phyloP scores from a whole-genome alignment of 2,797 vertebrate species.

The Bryconaethiops microstoma region DNA sequence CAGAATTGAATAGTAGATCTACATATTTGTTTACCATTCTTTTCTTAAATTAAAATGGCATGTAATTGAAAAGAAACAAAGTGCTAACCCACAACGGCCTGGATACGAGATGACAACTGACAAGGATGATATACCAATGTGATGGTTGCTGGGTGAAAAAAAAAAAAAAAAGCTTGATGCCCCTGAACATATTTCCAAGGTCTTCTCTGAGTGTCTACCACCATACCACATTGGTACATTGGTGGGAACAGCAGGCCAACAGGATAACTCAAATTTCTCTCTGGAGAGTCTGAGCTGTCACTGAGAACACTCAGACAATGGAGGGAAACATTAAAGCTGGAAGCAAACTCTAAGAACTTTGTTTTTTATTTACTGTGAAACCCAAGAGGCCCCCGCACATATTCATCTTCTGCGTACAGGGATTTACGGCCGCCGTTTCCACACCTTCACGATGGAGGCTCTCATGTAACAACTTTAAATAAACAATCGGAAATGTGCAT shows the following conservation, averaged over 20 bases:
- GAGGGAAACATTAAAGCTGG: constrained; percentile 64
- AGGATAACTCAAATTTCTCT: constrained; percentile 67
- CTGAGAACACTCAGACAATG: constrained; percentile 64
- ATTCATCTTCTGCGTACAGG: neutral
- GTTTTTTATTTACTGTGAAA: constrained; percentile 71
- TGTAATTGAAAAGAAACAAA: too few relatives aligned
- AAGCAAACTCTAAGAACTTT: constrained; percentile 62
- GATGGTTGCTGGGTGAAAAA: neutral
- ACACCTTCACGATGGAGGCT: constrained; percentile 17
- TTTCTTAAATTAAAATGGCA: too few relatives aligned
- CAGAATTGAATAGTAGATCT: too few relatives aligned
- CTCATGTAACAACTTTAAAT: constrained; percentile 11
- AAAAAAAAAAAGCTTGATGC: neutral
- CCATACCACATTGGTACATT: constrained; percentile 41
- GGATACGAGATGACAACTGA: neutral
- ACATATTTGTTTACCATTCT: too few relatives aligned
- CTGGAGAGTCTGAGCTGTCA: constrained; percentile 65
- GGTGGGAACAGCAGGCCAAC: constrained; percentile 54
- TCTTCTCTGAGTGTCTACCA: neutral
- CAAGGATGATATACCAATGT: neutral
- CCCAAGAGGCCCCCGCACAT: constrained; percentile 45
- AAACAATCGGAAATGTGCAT: constrained; percentile 24
- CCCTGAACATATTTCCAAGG: constrained; percentile 5
- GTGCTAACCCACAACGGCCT: too few relatives aligned
- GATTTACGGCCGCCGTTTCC: constrained; percentile 53